Base-by-base conservation (phyloP, 2,888 invertebrate species). In the Shargacucullia verbasci region DNA sequence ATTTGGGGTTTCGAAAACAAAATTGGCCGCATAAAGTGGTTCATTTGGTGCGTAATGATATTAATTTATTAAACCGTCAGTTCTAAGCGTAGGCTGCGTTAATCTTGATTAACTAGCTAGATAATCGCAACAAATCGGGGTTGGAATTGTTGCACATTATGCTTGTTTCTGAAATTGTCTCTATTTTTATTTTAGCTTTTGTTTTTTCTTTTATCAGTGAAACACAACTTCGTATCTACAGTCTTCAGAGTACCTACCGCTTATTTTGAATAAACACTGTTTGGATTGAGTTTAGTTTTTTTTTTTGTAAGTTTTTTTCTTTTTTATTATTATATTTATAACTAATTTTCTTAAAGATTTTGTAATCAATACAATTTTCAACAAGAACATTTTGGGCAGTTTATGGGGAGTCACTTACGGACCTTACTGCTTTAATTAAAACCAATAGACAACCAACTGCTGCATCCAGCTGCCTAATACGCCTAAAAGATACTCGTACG, bases 21-120 rank as follows among this genome's bases (percentile, higher is more conserved):
- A 65, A 70, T 70, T 63, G 49, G 52, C 40, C 44, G 38, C 58
- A 37, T 50, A 69, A 74, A 69, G 62, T 59, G 63, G 62, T 74
- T 65, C 58, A 50, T 76, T 77, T 56, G 70, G 52, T 54, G 15
- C 46, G 58, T 76, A 76, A 76, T 74, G 76, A 70, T 76, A 80
- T 77, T 79, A 79, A 79, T 81, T 80, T 76, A 80, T 78, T 77
- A 73, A 38, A 61, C 50, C 68, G 76, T 74, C 76, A 69, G 79
- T 70, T 70, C 78, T 78, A 76, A 69, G 78, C 70, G 68, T 70
- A 80, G 77, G 73, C 62, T 59, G 68, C 60, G 77, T 77, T 87
- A 86, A 88, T 89, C 89, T 87, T 87, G 89, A 89, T 89, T 80
- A 87, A 88, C 82, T 81, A 81, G 79, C 78, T 64, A 81, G 87